Evolutionary conservation across 2,888 invertebrate genomes (phyloP), one percentile per base, ranked within the genome.

Genomic region (Campopleginae sp.): DNA sequence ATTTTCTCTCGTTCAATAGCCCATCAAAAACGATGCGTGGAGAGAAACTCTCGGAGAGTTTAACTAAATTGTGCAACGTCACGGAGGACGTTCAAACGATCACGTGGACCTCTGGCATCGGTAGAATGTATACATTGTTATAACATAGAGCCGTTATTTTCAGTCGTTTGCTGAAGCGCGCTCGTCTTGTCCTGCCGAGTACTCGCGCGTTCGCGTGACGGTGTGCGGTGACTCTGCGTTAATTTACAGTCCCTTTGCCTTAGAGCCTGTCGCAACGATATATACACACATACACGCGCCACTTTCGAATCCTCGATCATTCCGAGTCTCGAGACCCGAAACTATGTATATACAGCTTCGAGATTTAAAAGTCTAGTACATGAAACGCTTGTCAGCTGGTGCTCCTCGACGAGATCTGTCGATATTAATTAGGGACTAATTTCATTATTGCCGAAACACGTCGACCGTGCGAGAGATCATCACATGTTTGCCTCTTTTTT

Each of bases 361-460:
- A 48, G 65, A 76, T 51, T 71, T 12, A 68, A 66, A 31, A 78
- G 66, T 74, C 75, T 38, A 70, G 63, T 63, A 27, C 70, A 14
- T 48, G 31, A 63, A 63, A 70, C 65, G 66, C 46, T 80, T 76
- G 82, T 82, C 82, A 82, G 75, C 71, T 77, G 42, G 27, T 54
- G 76, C 85, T 54, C 84, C 46, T 79, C 82, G 72, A 80, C 75
- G 79, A 71, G 48, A 78, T 87, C 89, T 90, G 89, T 91, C 90
- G 90, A 91, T 90, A 89, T 88, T 90, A 90, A 91, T 91, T 91
- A 90, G 87, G 88, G 89, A 87, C 89, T 90, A 91, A 90, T 89
- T 90, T 87, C 88, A 87, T 88, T 85, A 76, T 85, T 65, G 71
- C 66, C 75, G 74, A 74, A 72, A 80, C 68, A 71, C 80, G 51